Conservation (phyloP, 2,888 invertebrate species). For the Micropterix aruncella region DNA sequence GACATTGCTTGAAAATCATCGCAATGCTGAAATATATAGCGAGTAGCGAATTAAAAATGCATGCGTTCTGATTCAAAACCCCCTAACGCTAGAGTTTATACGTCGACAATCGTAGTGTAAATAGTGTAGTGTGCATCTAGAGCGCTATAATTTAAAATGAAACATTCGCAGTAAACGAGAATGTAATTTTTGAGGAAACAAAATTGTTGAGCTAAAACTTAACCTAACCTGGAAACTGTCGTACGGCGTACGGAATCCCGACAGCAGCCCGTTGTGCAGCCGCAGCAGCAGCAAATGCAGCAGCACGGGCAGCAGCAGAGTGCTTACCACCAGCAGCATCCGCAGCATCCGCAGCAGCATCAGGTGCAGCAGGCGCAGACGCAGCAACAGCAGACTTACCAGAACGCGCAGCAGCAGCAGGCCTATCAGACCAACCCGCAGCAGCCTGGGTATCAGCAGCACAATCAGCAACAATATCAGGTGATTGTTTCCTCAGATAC, state of each 20-base stretch:
- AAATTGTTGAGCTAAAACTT: background rate
- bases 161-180: too few species aligned
- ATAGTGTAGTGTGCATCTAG: too few species aligned
- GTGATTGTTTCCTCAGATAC: too few species aligned
- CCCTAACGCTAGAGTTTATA: too few species aligned
- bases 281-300: slow-evolving; percentile 16
- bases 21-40: too few species aligned
- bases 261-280: slow-evolving; percentile 22
- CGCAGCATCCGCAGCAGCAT: slow-evolving; percentile 14
- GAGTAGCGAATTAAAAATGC: too few species aligned
- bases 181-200: too few species aligned
- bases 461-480: slow-evolving; percentile 14
- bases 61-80: too few species aligned
- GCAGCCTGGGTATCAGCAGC: slow-evolving; percentile 23
- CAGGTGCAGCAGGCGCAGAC: slow-evolving; percentile 13
- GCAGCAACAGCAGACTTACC: slow-evolving; percentile 17
- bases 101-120: too few species aligned
- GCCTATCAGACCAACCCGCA: slow-evolving; percentile 18
- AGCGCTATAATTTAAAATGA: too few species aligned
- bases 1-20: too few species aligned
- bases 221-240: background rate
- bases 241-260: slow-evolving; percentile 1
- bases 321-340: slow-evolving; percentile 16
- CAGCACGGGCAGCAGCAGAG: slow-evolving; percentile 15
- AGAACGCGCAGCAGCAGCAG: slow-evolving; percentile 20